Evolutionary conservation across 2,113 vertebrate species (phyloP).

Genomic region (Balaenoptera acutorostrata): DNA sequence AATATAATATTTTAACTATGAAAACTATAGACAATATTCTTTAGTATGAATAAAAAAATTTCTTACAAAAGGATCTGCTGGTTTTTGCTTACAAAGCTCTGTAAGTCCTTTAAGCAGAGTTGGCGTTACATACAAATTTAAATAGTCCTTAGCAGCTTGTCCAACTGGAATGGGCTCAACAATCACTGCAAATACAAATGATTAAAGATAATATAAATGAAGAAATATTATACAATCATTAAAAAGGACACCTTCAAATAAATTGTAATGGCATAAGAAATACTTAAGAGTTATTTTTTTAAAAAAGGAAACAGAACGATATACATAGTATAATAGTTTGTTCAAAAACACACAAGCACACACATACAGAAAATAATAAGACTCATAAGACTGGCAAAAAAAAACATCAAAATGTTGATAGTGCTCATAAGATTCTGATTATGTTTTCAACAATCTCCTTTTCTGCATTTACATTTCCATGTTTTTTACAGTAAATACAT

Average conservation of each 20-base stretch:
- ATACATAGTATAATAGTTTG: not conserved
- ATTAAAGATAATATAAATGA: conserved; percentile 27
- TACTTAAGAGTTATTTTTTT: not conserved
- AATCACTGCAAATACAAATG: conserved; percentile 80
- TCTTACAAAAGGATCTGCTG: conserved; percentile 90
- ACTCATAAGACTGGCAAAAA: not conserved
- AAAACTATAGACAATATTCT: conserved; percentile 49
- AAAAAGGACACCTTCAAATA: not conserved
- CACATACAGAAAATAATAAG: not conserved
- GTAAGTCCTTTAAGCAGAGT: conserved; percentile 90
- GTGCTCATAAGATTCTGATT: not conserved
- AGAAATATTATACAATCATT: not conserved
- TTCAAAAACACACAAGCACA: not conserved
- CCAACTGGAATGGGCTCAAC: conserved; percentile 86
- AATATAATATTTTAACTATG: not conserved
- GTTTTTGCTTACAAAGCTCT: conserved; percentile 92
- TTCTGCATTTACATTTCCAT: not conserved
- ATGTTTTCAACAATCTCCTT: not conserved
- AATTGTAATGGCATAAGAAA: not conserved
- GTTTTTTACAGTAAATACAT: not conserved
- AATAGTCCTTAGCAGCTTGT: conserved; percentile 87
- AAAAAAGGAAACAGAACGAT: not conserved
- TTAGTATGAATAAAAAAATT: conserved; percentile 40
- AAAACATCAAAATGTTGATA: not conserved
- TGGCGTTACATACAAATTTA: conserved; percentile 87